phyloP scores from a whole-genome alignment of 1,140 invertebrate species.

The Drosophila lacertosa region DNA sequence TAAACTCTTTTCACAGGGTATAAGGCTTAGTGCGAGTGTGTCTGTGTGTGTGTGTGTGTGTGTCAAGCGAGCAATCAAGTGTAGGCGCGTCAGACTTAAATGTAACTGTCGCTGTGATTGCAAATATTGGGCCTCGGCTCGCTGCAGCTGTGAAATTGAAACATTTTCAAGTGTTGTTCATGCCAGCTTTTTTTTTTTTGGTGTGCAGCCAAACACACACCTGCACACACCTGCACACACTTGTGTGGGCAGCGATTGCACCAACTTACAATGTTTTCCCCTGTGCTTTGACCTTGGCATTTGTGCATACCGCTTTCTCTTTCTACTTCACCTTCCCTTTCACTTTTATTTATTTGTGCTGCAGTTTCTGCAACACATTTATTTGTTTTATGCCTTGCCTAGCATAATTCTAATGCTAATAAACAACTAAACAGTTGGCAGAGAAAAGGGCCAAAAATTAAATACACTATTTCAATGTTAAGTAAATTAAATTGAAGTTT shows the following conservation, averaged over 20 bases:
- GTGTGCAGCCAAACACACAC: conserved; percentile 20
- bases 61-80: conserved; percentile 46
- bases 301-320: conserved; percentile 43
- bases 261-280: background rate
- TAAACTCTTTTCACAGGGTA: conserved; percentile 39
- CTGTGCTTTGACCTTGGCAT: conserved; percentile 69
- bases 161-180: conserved; percentile 45
- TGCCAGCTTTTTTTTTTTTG: background rate
- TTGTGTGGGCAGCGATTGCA: conserved; percentile 1
- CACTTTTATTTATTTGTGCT: conserved; percentile 5
- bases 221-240: conserved; percentile 5
- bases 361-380: background rate
- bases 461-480: too few relatives aligned
- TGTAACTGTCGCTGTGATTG: conserved; percentile 45
- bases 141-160: conserved; percentile 51
- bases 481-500: too few relatives aligned
- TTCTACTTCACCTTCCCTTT: conserved; percentile 23
- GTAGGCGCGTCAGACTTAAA: conserved; percentile 28
- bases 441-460: background rate
- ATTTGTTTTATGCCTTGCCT: too few relatives aligned
- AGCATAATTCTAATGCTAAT: conserved; percentile 30
- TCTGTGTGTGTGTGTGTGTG: conserved; percentile 25
- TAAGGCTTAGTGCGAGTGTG: conserved; percentile 18
- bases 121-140: conserved; percentile 27
- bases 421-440: too few relatives aligned